Base-by-base conservation (phyloP, 2,888 invertebrate species). In the Aleiodes leptofemur region DNA sequence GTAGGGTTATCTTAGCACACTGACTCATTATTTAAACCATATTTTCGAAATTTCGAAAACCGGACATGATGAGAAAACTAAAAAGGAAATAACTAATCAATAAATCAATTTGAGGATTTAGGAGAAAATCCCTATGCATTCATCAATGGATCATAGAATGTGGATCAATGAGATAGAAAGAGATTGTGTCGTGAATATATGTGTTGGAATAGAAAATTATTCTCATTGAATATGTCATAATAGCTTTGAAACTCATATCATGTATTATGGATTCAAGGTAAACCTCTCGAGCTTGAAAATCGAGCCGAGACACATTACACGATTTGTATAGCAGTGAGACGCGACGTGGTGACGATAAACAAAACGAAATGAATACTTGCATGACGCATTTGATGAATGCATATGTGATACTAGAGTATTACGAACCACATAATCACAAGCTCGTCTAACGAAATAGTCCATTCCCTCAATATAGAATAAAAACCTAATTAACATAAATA, bases 261-360 rank as follows among this genome's bases (percentile, higher is more conserved):
- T 11, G 16, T 31, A 56, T 23, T 34, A 34, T 75, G 69, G 14
- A 66, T 68, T 77, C 79, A 80, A 80, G 80, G 79, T 64, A 59
- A 80, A 77, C 78, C 50, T 77, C 70, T 73, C 55, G 69, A 57
- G 51, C 69, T 75, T 78, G 76, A 57, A 80, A 81, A 79, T 78
- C 73, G 80, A 80, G 70, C 64, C 66, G 31, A 53, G 48, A 38
- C 59, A 59, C 72, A 76, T 77, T 75, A 74, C 55, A 71, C 59
- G 59, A 38, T 16, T 38, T 50, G 69, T 38, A 55, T 50, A 43
- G 31, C 53, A 66, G 31, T 8, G 64, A 72, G 53, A 72, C 31
- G 73, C 66, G 69, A 23, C 23, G 2, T 23, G 23, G 23, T 23
- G 23, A 23, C 23, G 23, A 75, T 74, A 74, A 79, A 77, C 77